These are phyloP conservation scores for Terrapene triunguis DNA, from an alignment of 2,113 vertebrate species.

Conservation along the genomic window DNA sequence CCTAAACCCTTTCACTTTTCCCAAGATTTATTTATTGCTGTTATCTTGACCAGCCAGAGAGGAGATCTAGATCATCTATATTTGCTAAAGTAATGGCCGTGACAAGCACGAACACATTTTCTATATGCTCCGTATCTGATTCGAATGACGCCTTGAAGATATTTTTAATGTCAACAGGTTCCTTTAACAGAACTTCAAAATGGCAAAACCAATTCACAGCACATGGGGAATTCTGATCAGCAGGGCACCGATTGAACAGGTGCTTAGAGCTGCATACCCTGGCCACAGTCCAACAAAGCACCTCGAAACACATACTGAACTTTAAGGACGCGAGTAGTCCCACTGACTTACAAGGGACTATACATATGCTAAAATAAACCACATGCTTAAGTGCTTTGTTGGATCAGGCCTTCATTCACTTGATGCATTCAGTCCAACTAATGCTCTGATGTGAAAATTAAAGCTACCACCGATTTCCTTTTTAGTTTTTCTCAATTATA, in stretches of 20 bases:
- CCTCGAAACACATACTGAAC: too few species aligned
- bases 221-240: too few species aligned
- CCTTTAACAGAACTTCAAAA: too few species aligned
- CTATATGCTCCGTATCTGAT: too few species aligned
- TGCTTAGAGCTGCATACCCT: too few species aligned
- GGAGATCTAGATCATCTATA: neutral
- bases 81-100: neutral
- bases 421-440: neutral
- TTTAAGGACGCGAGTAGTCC: too few species aligned
- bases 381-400: neutral
- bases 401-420: neutral
- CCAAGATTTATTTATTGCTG: neutral
- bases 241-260: too few species aligned
- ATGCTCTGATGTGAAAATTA: neutral
- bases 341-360: neutral
- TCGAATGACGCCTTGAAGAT: too few species aligned
- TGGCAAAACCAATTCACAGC: too few species aligned
- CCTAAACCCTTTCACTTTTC: neutral
- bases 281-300: too few species aligned
- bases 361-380: neutral
- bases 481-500: neutral
- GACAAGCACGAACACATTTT: neutral
- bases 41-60: neutral
- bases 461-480: neutral
- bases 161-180: too few species aligned